Base-by-base conservation (phyloP, 2,888 invertebrate genomes). In the Leptinotarsa juncta region DNA sequence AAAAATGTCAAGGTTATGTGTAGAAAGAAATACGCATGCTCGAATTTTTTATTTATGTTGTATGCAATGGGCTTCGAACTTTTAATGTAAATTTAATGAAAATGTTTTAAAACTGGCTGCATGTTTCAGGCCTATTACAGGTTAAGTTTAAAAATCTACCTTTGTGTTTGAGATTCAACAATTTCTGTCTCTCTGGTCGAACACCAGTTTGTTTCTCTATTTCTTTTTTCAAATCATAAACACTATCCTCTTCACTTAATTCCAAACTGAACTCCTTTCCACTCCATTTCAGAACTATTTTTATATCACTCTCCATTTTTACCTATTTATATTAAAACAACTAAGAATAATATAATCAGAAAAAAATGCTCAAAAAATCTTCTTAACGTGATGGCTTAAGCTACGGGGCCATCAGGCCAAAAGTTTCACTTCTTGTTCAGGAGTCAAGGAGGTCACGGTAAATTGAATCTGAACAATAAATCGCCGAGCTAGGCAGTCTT, bases 151-250 rank as follows among this genome's bases (percentile, higher is more conserved):
- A 65, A 48, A 23, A 49, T 65, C 84, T 88, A 96, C 97, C 97
- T 93, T 97, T 96, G 85, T 92, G 91, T 89, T 97, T 97, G 70
- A 98, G 91, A 88, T 98, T 98, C 62, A 98, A 90, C 62, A 98
- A 89, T 88, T 98, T 98, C 87, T 98, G 98, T 78, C 97, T 90
- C 84, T 96, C 95, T n/a, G 97, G 96, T 73, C 94, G 91, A 32
- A 98, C 98, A 77, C 95, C 94, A 65, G 98, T 98, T 85, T 94
- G 93, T 86, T 94, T 93, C 86, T 94, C 93, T 81, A 98, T 96
- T 75, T 93, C 93, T 83, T 94, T 92, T 88, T 97, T 97, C 79
- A 98, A 89, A 87, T 93, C 92, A 20, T 92, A 92, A 0, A 98
- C 95, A 3, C 95, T 96, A 83, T 96, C 94, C 68, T 92, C 93